Base-by-base conservation (phyloP, 1,140 invertebrate genomes). In the Caligus rogercresseyi region DNA sequence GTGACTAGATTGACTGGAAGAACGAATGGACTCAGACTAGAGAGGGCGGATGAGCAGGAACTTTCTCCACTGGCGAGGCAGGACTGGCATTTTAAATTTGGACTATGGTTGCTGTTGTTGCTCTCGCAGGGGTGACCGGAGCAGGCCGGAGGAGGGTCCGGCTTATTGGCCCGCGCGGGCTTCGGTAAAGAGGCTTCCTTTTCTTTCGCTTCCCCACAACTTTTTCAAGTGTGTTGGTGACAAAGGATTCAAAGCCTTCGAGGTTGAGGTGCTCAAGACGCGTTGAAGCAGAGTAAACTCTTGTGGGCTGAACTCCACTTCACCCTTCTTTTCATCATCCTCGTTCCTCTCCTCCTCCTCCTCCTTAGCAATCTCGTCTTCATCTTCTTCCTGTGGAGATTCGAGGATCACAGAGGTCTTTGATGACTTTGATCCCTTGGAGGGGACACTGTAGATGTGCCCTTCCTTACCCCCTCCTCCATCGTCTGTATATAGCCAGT, bases 401-500 rank as follows among this genome's bases (percentile, higher is more conserved):
- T 25, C 16, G 15, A 21, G 20, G 14, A 56, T n/a, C n/a, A 21
- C 24, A n/a, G 54, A 56, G 1, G 54, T n/a, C 14, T 25, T 56
- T 7, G 18, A 19, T 16, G 52, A 53, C n/a, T n/a, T n/a, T n/a
- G n/a, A n/a, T 11, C 16, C 16, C 16, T 19, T 54, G 20, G 16
- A 21, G 7, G 55, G 16, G 4, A 21, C 55, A 11, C 16, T 21
- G 7, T 13, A 13, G 13, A 25, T 24, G 7, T 16, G 14, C 15
- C 21, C 15, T 1, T 2, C 2, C 24, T 21, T 20, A 2, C n/a
- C 15, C 11, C 54, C 54, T n/a, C 24, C n/a, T 25, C 43, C 57
- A 19, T 63, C 52, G 11, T 63, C 61, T 14, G 25, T 56, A 25
- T 63, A 55, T n/a, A 63, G 61, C 61, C 61, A 63, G 31, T 63